Evolutionary conservation across 1,140 invertebrate genomes (phyloP).

Genomic region (Akabosia matsudoensis): DNA sequence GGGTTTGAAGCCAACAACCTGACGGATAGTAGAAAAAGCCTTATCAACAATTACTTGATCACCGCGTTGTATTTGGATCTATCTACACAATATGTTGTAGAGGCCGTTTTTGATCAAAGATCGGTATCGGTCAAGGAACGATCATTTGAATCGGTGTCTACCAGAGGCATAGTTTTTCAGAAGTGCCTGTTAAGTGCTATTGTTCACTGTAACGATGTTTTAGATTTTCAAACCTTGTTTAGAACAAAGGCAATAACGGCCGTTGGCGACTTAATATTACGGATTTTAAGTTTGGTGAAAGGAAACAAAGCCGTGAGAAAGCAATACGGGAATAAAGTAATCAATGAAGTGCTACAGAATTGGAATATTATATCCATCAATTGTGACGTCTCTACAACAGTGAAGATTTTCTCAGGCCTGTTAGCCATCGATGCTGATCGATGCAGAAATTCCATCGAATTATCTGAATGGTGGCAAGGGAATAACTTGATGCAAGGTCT

Average conservation of each 20-base stretch:
- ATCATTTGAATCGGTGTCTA: conserved; percentile 1
- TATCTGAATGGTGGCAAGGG: conserved; percentile 41
- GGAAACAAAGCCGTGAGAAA: conserved; percentile 22
- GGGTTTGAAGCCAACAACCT: background rate
- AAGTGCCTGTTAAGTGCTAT: conserved; percentile 23
- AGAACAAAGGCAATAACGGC: background rate
- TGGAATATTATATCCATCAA: conserved; percentile 40
- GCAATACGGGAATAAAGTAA: conserved; percentile 23
- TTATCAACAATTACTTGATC: background rate
- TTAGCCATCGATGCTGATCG: conserved; percentile 26
- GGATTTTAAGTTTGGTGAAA: background rate
- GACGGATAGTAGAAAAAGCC: background rate
- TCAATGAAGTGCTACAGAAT: conserved; percentile 28
- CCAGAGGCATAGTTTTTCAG: conserved; percentile 40
- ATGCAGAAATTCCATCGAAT: conserved; percentile 26
- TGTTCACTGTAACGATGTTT: conserved; percentile 3
- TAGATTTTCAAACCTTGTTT: conserved; percentile 25
- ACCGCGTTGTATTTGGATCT: background rate
- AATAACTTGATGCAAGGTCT: background rate
- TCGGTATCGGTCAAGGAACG: background rate
- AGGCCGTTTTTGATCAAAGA: conserved; percentile 31
- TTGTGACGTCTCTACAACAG: conserved; percentile 25
- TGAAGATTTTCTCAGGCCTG: conserved; percentile 36
- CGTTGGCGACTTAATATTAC: background rate
- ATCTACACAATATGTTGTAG: background rate